Evolutionary conservation across 92 coral and sea anemone genomes (phyloP), one percentile per base, ranked within the genome.

Genomic region (Parazoanthus atlanticus): DNA sequence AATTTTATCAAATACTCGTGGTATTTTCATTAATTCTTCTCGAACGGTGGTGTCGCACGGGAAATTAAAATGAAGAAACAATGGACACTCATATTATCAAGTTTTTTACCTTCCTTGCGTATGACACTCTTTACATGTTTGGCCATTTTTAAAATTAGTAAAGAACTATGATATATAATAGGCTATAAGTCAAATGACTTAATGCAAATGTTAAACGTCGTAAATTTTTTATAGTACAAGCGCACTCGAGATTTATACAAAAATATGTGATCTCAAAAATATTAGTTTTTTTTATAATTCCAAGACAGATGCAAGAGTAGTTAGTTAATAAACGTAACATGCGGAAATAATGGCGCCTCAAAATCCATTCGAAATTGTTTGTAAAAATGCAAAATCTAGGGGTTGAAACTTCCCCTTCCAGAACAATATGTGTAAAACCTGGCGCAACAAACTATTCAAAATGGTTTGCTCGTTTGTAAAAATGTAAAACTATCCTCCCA

Each of bases 211-310:
- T 36, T 12, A 52, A 52, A 16, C 58, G 58, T 49, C 56, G 56
- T 2, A 12, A 52, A 52, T 52, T 52, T 67, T 2, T 71, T 71
- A 71, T 30, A 29, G 76, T 28, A 71, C 76, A 30, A 71, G 29
- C 9, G 34, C 15, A 78, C 33, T 25, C 49, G 26, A 58, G 32
- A 54, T 80, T 52, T 29, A 80, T 80, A 80, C 84, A 80, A 80
- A 79, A 54, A 80, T 80, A 28, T 80, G 84, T 17, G 9, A 54
- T 80, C 36, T 80, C 84, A 80, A 80, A 79, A 80, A 80, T 80
- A 80, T 56, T 13, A 32, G 38, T 36, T 36, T 80, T 28, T 47
- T 49, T 28, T 31, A 54, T 38, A 31, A 30, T 13, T 54, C 65
- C 21, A 54, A 80, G 43, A 8, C 8, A 7, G 12, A 17, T 79